phyloP scores from a whole-genome alignment of 2,797 vertebrate genomes.

The Pseudopleuronectes americanus region DNA sequence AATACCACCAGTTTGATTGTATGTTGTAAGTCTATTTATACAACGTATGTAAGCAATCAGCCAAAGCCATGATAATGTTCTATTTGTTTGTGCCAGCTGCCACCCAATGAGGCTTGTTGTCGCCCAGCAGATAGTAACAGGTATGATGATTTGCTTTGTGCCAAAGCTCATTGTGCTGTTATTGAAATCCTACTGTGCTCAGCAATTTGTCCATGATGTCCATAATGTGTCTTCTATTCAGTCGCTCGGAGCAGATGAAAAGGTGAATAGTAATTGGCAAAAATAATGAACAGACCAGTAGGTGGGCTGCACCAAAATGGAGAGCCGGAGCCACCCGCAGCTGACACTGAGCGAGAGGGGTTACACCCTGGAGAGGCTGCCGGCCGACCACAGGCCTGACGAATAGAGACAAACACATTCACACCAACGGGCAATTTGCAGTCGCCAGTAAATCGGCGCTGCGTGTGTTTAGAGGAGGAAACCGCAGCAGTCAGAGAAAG shows the following conservation, averaged over 20 bases:
- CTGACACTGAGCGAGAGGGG: not conserved
- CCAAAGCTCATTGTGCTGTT: slow-evolving; percentile 5
- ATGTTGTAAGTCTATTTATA: not conserved
- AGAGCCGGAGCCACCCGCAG: not conserved
- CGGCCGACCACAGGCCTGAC: not conserved
- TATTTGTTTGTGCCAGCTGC: not conserved
- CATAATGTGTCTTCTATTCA: slow-evolving; percentile 8
- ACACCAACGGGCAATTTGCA: not conserved
- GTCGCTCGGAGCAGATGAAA: not conserved
- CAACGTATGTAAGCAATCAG: not conserved
- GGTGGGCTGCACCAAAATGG: not conserved
- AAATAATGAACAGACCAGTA: slow-evolving; percentile 1
- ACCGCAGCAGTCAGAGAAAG: not conserved
- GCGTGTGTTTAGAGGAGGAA: not conserved
- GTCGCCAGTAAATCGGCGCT: not conserved
- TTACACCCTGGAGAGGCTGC: not conserved
- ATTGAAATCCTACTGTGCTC: slow-evolving; percentile 12
- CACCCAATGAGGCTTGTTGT: not conserved
- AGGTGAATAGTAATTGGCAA: not conserved
- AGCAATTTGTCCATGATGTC: slow-evolving; percentile 23
- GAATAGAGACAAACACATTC: not conserved
- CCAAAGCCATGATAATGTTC: not conserved
- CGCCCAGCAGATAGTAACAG: not conserved
- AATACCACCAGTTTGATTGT: not conserved
- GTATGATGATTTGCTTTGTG: slow-evolving; percentile 1